Conservation (phyloP, 2,888 invertebrate genomes). For the Petrophora chlorosata region DNA sequence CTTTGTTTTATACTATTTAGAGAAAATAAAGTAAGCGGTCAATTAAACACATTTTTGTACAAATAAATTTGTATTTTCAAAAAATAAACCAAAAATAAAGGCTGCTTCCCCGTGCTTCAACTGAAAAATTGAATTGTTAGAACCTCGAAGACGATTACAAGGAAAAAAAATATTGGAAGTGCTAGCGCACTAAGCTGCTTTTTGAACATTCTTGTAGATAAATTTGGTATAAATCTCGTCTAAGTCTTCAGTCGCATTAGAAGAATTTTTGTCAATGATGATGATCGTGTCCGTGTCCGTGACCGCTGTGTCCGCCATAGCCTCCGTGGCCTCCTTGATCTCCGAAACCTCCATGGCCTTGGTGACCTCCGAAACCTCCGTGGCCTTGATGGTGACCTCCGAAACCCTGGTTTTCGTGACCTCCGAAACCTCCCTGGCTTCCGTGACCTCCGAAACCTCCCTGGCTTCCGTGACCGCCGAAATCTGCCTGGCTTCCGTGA, state of each 20-base stretch:
- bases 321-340: too few species aligned
- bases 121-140: too few species aligned
- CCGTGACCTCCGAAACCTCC: not conserved
- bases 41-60: slow-evolving; percentile 6
- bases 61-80: slow-evolving; percentile 1
- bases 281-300: not conserved
- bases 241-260: too few species aligned
- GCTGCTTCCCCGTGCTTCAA: too few species aligned
- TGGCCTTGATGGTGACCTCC: slow-evolving; percentile 14
- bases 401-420: slow-evolving; percentile 1
- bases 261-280: too few species aligned
- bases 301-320: slow-evolving; percentile 7
- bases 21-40: not conserved
- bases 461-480: not conserved
- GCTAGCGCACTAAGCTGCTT: too few species aligned
- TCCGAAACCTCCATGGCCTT: not conserved
- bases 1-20: not conserved
- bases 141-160: too few species aligned
- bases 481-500: slow-evolving; percentile 19
- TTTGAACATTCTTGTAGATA: too few species aligned
- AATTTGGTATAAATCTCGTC: too few species aligned
- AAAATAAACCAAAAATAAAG: not conserved
- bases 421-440: not conserved
- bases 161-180: too few species aligned
- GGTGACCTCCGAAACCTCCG: too few species aligned